These are phyloP conservation scores for Spinibarbus caldwelli DNA, from an alignment of 2,797 vertebrate genomes.

Conservation along the genomic window DNA sequence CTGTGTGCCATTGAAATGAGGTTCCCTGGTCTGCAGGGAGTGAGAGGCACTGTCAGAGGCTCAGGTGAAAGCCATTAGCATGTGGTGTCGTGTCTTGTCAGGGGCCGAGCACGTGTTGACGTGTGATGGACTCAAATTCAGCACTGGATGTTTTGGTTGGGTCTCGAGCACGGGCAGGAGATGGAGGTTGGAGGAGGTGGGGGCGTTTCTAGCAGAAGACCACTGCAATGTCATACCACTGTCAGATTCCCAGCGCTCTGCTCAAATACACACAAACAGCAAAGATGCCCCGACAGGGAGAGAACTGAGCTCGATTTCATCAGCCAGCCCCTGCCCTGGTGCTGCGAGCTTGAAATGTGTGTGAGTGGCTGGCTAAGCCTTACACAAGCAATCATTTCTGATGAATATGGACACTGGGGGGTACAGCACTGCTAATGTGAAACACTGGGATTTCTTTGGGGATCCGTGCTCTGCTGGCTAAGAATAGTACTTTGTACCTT, in stretches of 20 bases:
- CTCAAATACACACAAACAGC: conserved; percentile 51
- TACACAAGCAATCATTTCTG: conserved; percentile 33
- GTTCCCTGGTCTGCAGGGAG: conserved; percentile 37
- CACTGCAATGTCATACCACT: conserved; percentile 49
- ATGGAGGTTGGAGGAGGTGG: conserved; percentile 50
- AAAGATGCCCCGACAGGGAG: conserved; percentile 30
- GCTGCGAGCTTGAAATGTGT: conserved; percentile 38
- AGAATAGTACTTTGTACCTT: conserved; percentile 17
- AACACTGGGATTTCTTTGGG: conserved; percentile 32
- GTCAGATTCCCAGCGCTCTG: conserved; percentile 48
- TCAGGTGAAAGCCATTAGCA: conserved; percentile 59
- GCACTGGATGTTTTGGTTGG: conserved; percentile 46
- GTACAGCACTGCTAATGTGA: conserved; percentile 30
- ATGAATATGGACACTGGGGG: conserved; percentile 42
- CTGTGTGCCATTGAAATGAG: conserved; percentile 47
- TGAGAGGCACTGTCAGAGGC: conserved; percentile 45
- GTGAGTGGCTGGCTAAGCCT: conserved; percentile 31
- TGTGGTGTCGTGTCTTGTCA: conserved; percentile 51
- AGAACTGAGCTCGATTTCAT: conserved; percentile 46
- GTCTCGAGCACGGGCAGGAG: conserved; percentile 45
- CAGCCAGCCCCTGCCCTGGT: conserved; percentile 35
- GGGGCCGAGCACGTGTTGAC: conserved; percentile 38
- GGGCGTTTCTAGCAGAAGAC: conserved; percentile 63
- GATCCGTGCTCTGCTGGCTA: conserved; percentile 5
- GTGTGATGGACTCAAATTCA: conserved; percentile 54